A percentile compares a stretch with the other conserved stretches of the same genome.
phyloP scores from a whole-genome alignment of 2,113 vertebrate species.

The Spea multiplicata region DNA sequence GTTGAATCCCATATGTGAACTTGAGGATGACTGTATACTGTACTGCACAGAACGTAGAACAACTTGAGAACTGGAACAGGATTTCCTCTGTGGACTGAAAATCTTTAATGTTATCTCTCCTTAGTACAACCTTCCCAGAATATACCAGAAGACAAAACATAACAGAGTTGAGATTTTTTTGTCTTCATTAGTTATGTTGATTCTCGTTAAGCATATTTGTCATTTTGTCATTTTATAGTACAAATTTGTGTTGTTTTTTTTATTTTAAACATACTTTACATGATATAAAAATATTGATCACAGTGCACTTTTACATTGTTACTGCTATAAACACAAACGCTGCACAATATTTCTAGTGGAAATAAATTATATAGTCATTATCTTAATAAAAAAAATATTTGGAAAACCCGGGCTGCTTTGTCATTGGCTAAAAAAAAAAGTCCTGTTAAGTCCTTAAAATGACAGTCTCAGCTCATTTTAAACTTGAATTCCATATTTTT shows the following conservation, averaged over 20 bases:
- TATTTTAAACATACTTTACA: slow-evolving; percentile 87
- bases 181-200: not conserved
- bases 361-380: slow-evolving; percentile 99
- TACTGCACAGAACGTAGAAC: too few species aligned
- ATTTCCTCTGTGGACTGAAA: too few species aligned
- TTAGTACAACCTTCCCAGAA: too few species aligned
- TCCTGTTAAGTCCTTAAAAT: slow-evolving; percentile 62
- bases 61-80: too few species aligned
- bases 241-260: slow-evolving; percentile 66
- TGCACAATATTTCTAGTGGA: slow-evolving; percentile 87
- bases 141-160: too few species aligned
- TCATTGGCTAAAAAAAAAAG: slow-evolving; percentile 66
- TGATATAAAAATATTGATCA: slow-evolving; percentile 96
- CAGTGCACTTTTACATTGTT: slow-evolving; percentile 90
- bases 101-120: too few species aligned
- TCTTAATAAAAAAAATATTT: slow-evolving; percentile 78
- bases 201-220: slow-evolving; percentile 55
- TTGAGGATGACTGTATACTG: too few species aligned
- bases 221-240: slow-evolving; percentile 69
- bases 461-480: slow-evolving; percentile 54
- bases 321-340: slow-evolving; percentile 82
- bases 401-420: slow-evolving; percentile 69
- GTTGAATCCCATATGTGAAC: too few species aligned
- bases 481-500: slow-evolving; percentile 53
- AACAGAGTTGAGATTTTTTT: too few species aligned